Evolutionary conservation across 2,113 vertebrate genomes (phyloP), one percentile per base, ranked within the genome.

Genomic region (Gobius niger): DNA sequence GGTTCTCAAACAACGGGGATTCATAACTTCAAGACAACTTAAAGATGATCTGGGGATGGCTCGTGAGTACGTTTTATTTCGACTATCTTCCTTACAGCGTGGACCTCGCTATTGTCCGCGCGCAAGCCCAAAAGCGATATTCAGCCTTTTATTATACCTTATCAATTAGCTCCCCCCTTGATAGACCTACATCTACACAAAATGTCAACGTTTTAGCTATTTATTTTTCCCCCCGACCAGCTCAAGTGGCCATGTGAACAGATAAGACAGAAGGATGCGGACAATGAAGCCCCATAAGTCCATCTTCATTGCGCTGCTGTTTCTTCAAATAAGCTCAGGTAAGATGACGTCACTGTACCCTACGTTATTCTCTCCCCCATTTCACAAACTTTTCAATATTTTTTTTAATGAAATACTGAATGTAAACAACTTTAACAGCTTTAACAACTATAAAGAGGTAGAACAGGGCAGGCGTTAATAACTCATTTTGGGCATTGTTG

Each of bases 321-420:
- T 11, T 5, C 19, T 76, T 75, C 83, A 77, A 42, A 34, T 69
- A 0, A 83, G 85, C 73, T 47, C 1, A 46, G 90, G 90, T 91
- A 70, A 75, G 70, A 9, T 60, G 3, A 42, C 7, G 15, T 57
- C 10, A 34, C 40, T 7, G 5, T 56, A 13, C 7, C 11, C 13
- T 24, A 4, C 18, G 6, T 6, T 57, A 12, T 5, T 24, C 24
- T 24, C 24, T 24, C 24, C 24, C 24, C 24, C 24, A 34, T 34
- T 34, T 34, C 5, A 34, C 24, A 34, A 34, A 34, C 24, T 34
- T 34, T 57, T 15, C 7, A 15, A 40, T 40, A 14, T 15, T 14
- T 7, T 4, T 3, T 34, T 34, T 4, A 34, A 34, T 4, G 5
- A 34, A 34, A 34, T 34, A 34, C 24, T 34, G 24, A 4, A 34